Evolutionary conservation across 2,797 vertebrate species (phyloP).

Genomic region (Coilia nasus): DNA sequence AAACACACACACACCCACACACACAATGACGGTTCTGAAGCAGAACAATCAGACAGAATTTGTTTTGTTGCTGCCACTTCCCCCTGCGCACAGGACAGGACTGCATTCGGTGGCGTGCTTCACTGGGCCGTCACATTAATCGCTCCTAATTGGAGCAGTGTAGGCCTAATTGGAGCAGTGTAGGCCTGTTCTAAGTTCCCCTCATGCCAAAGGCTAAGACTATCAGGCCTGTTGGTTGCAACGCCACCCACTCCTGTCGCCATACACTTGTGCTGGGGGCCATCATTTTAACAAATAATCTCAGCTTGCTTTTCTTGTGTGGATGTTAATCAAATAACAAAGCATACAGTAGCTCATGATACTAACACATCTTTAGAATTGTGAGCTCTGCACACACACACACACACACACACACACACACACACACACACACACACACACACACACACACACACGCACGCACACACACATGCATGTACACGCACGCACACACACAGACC

Average conservation of each 20-base stretch:
- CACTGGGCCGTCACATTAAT: conserved; percentile 45
- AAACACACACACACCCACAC: background rate
- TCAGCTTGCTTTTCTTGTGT: background rate
- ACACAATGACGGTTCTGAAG: conserved; percentile 49
- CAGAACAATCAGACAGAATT: conserved; percentile 43
- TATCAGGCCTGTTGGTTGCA: background rate
- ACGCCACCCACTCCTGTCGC: no score
- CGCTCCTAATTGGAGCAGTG: conserved; percentile 27
- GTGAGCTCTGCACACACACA: background rate
- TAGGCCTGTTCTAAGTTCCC: background rate
- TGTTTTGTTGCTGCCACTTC: conserved; percentile 41
- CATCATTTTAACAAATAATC: background rate
- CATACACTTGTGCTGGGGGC: background rate
- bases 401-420: background rate
- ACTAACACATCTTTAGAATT: no score
- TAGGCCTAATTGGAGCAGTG: conserved; percentile 26
- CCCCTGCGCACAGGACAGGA: conserved; percentile 30
- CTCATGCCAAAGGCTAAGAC: no score
- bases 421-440: background rate
- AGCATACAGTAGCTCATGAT: no score
- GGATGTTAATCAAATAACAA: no score
- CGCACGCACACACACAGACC: background rate
- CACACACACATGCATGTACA: background rate
- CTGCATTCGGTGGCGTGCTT: conserved; percentile 34
- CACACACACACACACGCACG: background rate